Evolutionary conservation across 2,113 vertebrate genomes (phyloP), one percentile per base, ranked within the genome.

Genomic region (Menura novaehollandiae): DNA sequence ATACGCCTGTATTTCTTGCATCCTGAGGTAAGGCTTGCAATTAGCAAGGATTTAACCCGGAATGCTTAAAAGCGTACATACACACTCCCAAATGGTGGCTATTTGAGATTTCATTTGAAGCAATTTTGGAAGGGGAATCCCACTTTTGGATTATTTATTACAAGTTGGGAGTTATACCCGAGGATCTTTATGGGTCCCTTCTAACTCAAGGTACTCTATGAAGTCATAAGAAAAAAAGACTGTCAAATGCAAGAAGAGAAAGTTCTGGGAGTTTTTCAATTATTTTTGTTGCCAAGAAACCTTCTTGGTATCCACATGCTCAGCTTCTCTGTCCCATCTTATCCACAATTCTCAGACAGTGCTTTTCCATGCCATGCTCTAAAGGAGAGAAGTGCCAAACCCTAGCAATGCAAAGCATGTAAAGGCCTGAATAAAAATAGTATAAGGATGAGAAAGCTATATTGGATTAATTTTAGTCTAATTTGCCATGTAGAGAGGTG

Each of bases 371-470:
- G 85, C 59, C 79, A 94, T 92, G 83, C 90, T 90, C 95, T 92
- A 67, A 96, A 96, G 92, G 82, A 82, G 35, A 82, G 76, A 95
- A 76, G 58, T 80, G 51, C 15, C 79, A 93, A 90, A 91, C 71
- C 35, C 15, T 55, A 89, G 59, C 33, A 95, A 92, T 92, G 93
- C 37, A 96, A 97, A 97, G 97, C 71, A 52, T 82, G 60, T 81
- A 94, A 96, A 95, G 72, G 74, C 81, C 93, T 95, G 77, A 89
- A 95, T 86, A 95, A 97, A 94, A 85, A 44, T 80, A 93, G 55
- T 95, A 1, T 27, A 81, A 76, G 60, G 41, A 92, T 94, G 10
- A 91, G 32, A 93, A 95, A 85, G 53, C 7, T 88, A 74, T 83
- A 90, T 91, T 93, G 63, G 95, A 90, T 96, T 96, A 88, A 85